Evolutionary conservation across 2,797 vertebrate genomes (phyloP), one percentile per base, ranked within the genome.

Genomic region (Sarcoramphus papa): DNA sequence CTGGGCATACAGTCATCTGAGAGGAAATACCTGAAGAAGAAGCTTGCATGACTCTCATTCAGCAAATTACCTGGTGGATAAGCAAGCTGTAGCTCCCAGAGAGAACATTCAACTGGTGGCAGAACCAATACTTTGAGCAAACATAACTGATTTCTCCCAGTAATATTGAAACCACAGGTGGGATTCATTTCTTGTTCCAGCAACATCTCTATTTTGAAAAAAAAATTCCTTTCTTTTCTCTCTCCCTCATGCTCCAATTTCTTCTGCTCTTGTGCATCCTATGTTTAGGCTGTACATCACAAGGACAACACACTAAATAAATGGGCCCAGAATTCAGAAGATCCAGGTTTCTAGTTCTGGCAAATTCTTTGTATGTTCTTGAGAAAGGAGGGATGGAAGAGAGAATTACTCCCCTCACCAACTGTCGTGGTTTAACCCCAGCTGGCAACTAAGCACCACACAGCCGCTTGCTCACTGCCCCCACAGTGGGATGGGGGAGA

Each of bases 401-500:
- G 2, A 59, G 3, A 76, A 82, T 47, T n/a, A 43, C 10, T 27
- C 1, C 8, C 19, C 17, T 63, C 31, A 57, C 4, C 14, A 45
- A 6, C 4, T 63, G 7, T 15, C 1, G 1, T 41, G 12, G 7
- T 50, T 78, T 70, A 63, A 79, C 3, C 6, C 4, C 7, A 70
- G 13, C 12, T 1, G 2, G 12, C 35, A 35, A 6, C 22, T 7
- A 41, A 35, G 22, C 4, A 0, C 24, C 30, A 14, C 12, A 10
- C 18, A 76, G 33, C 11, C 0, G 1, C 47, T 67, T 2, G 1
- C 22, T 65, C 51, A 50, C 8, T 43, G 9, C 22, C 11, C 35
- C 7, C 6, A 1, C 2, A 1, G 6, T 28, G 6, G 14, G 15
- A 31, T 31, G 40, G 3, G 14, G 22, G 19, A n/a, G n/a, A n/a